Conservation (phyloP, 2,888 invertebrate genomes). For the Hymenopus coronatus region DNA sequence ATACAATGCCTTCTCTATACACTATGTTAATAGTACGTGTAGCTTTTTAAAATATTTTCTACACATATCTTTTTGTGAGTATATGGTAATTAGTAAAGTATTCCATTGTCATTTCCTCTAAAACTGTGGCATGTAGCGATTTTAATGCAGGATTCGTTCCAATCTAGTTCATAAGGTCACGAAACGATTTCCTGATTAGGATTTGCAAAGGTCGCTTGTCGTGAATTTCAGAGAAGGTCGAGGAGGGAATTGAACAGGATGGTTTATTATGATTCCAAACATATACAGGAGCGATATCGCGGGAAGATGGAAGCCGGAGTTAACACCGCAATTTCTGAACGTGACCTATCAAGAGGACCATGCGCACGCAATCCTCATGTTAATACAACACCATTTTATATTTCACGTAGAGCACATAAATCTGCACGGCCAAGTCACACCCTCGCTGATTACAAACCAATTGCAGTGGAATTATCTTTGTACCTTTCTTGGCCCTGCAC, state of each 20-base stretch:
- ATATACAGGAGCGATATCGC: background rate
- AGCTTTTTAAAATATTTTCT: no score
- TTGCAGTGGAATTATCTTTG: background rate
- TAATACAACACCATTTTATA: background rate
- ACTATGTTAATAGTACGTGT: no score
- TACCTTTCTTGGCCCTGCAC: background rate
- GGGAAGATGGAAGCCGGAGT: background rate
- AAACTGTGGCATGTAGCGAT: no score
- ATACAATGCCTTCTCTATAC: no score
- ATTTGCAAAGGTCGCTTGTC: background rate
- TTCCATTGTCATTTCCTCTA: no score
- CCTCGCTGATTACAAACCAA: background rate
- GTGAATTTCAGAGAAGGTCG: background rate
- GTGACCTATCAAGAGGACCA: background rate
- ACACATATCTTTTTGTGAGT: no score
- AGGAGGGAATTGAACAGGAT: background rate
- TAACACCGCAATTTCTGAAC: background rate
- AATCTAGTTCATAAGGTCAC: no score
- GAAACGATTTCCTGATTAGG: no score
- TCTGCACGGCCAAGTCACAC: background rate
- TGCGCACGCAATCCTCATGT: background rate
- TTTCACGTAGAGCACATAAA: background rate
- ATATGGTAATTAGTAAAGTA: no score
- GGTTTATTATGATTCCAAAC: background rate
- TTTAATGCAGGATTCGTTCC: no score